A percentile compares a stretch with the other conserved stretches of the same genome.
phyloP scores from a whole-genome alignment of 2,888 invertebrate species.

The Syritta pipiens region DNA sequence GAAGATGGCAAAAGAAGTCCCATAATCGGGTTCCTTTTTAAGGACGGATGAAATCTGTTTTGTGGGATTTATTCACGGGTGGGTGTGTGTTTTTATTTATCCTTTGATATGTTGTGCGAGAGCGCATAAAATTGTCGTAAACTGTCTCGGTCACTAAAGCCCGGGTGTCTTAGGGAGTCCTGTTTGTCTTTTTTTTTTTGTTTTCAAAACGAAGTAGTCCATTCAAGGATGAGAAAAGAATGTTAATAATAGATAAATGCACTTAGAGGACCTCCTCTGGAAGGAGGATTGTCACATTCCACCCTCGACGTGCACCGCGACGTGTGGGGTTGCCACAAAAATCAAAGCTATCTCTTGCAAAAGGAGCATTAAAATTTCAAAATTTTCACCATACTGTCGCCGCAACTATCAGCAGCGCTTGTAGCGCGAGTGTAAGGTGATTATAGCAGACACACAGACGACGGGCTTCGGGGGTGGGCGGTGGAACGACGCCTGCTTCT shows the following conservation, averaged over 20 bases:
- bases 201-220: constrained; percentile 37
- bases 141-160: constrained; percentile 65
- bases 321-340: background rate
- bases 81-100: constrained; percentile 62
- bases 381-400: background rate
- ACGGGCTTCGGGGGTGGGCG: background rate
- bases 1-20: constrained; percentile 43
- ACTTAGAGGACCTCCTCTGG: constrained; percentile 1
- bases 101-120: constrained; percentile 64
- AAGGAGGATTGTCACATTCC: background rate
- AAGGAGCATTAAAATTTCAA: constrained; percentile 5
- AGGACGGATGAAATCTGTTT: constrained; percentile 48
- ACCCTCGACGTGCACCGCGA: background rate
- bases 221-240: constrained; percentile 37
- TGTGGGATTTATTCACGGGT: constrained; percentile 51
- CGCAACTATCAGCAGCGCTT: constrained; percentile 8
- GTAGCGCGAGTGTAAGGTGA: background rate
- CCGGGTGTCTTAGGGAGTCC: constrained; percentile 46
- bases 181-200: constrained; percentile 31
- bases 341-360: constrained; percentile 14
- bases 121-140: constrained; percentile 67
- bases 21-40: constrained; percentile 58
- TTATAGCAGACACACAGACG: background rate
- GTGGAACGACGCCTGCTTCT: background rate
- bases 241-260: constrained; percentile 56